Conservation (phyloP, 2,113 vertebrate genomes). For the Toxotes jaculatrix region DNA sequence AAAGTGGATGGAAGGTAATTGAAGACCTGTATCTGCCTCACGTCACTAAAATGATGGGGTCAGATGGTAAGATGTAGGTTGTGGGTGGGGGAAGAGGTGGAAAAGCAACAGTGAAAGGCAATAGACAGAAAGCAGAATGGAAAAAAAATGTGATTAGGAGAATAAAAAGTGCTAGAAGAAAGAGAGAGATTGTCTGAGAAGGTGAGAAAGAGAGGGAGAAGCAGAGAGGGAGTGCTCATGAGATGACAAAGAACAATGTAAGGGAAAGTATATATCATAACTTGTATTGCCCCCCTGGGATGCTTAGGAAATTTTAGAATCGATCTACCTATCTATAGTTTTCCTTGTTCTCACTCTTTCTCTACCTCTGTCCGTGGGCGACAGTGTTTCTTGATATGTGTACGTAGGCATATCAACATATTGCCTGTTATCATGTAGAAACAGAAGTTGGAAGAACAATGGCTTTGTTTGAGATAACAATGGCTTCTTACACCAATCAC, state of each 20-base stretch:
- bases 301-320: constrained; percentile 46
- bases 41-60: constrained; percentile 18
- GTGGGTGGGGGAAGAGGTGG: background rate
- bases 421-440: constrained; percentile 62
- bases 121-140: background rate
- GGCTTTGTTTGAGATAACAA: constrained; percentile 60
- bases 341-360: background rate
- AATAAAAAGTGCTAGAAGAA: constrained; percentile 12
- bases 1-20: constrained; percentile 17
- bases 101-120: background rate
- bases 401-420: constrained; percentile 69
- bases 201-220: constrained; percentile 14
- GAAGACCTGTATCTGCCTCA: constrained; percentile 13
- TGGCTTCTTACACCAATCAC: constrained; percentile 47
- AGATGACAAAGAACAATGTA: constrained; percentile 18
- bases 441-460: constrained; percentile 54
- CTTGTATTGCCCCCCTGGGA: constrained; percentile 21
- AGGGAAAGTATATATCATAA: constrained; percentile 52
- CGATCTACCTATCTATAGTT: constrained; percentile 4
- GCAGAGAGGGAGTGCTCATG: background rate
- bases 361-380: constrained; percentile 50
- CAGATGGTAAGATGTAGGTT: background rate
- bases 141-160: constrained; percentile 14
- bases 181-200: background rate
- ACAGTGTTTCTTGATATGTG: constrained; percentile 30